A percentile compares a stretch with the other conserved stretches of the same genome.
Evolutionary conservation across 2,113 vertebrate genomes (phyloP).

Genomic region (Cygnus buccinator): DNA sequence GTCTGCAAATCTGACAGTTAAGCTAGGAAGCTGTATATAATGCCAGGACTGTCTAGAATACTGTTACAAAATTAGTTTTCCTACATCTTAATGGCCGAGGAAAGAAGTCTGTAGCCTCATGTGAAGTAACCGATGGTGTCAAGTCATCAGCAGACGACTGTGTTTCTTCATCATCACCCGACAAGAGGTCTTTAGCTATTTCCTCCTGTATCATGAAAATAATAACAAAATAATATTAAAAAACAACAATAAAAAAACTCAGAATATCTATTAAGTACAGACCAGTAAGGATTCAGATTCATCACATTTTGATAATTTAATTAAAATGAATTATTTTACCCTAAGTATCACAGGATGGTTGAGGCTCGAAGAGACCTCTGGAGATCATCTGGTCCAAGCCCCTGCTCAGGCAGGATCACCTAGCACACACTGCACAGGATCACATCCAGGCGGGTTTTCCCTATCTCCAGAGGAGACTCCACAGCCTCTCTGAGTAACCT

Average conservation of each 20-base stretch:
- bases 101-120: conserved; percentile 96
- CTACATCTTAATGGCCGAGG: conserved; percentile 96
- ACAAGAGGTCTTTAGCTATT: conserved; percentile 98
- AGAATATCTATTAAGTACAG: not conserved
- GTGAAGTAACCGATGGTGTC: conserved; percentile 96
- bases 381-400: too few species aligned
- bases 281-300: not conserved
- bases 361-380: too few species aligned
- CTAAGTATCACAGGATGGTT: not conserved
- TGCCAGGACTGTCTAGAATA: not conserved
- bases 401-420: too few species aligned
- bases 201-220: conserved; percentile 85
- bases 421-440: too few species aligned
- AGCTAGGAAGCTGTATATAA: not conserved
- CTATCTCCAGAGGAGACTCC: too few species aligned
- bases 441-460: too few species aligned
- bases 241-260: not conserved
- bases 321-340: not conserved
- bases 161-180: conserved; percentile 97
- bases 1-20: not conserved
- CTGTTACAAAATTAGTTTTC: conserved; percentile 39
- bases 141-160: conserved; percentile 98
- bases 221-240: not conserved
- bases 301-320: not conserved
- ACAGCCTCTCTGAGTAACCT: too few species aligned